Evolutionary conservation across 2,113 vertebrate species (phyloP).

Genomic region (Oostethus manadensis): DNA sequence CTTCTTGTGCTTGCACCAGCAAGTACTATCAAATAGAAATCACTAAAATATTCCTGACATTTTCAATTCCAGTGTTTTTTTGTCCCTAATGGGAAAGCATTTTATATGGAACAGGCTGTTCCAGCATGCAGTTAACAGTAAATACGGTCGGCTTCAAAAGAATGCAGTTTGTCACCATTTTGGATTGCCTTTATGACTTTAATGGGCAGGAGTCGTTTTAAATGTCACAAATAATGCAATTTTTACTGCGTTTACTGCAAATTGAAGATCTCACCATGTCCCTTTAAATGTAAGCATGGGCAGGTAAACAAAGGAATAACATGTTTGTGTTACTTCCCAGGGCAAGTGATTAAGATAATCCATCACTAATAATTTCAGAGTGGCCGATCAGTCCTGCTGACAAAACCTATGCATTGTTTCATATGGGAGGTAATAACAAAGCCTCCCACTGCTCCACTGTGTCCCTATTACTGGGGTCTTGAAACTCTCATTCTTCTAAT

Average conservation of each 20-base stretch:
- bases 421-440: constrained; percentile 36
- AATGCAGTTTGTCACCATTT: constrained; percentile 12
- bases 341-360: constrained; percentile 29
- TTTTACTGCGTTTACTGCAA: background rate
- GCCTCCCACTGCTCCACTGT: constrained; percentile 23
- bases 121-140: constrained; percentile 38
- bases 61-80: constrained; percentile 49
- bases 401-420: constrained; percentile 34
- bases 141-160: constrained; percentile 27
- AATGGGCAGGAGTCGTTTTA: background rate
- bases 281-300: constrained; percentile 10
- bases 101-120: constrained; percentile 41
- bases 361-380: constrained; percentile 26
- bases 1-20: background rate
- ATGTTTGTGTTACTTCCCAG: constrained; percentile 19
- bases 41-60: constrained; percentile 46
- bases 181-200: constrained; percentile 6
- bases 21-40: constrained; percentile 37
- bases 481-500: constrained; percentile 43
- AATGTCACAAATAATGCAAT: constrained; percentile 5
- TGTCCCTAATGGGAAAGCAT: constrained; percentile 34
- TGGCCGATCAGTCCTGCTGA: constrained; percentile 20
- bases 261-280: background rate
- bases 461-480: constrained; percentile 25
- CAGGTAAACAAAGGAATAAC: background rate